Evolutionary conservation across 2,797 vertebrate species (phyloP), one percentile per base, ranked within the genome.

Genomic region (Phylloscopus collybita): DNA sequence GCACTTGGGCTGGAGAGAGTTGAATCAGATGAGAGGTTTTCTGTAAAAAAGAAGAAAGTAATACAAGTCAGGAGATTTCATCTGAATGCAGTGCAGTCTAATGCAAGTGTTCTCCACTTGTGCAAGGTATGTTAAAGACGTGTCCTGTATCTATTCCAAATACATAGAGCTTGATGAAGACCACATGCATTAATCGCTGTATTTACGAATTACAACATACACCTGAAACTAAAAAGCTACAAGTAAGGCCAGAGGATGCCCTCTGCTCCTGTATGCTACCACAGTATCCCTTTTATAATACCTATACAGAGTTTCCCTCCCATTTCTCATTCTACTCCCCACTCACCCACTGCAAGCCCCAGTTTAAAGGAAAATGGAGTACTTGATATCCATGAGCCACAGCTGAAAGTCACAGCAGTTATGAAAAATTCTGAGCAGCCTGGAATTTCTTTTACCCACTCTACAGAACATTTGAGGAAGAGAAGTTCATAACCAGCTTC

Each of bases 1-100:
- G 98, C 98, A 97, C 98, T 99, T 97, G 99, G 99, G 98, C 98
- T 99, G 97, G 99, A 99, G 98, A 99, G 98, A 95, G 98, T 97
- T 96, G 99, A 99, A 98, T 99, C 99, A 95, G 99, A 99, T 79
- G 99, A 98, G 98, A 99, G 98, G 98, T 99, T 99, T 98, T 99
- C 99, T 99, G 98, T 34, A 32, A 90, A 87, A 70, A 61, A 15
- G 19, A 90, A 56, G 32, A 75, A 92, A 85, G 20, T 8, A 78
- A 54, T 13, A 47, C 32, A 74, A 74, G 84, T 87, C 13, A 93
- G 54, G 66, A 94, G 49, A 93, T 57, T 71, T 71, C 32, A 70
- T n/a, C 42, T 90, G 38, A 82, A 84, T 51, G 60, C 42, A 71
- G 19, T 42, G 22, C 45, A 80, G n/a, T 30, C 49, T 53, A 88